Conservation (phyloP, 2,113 vertebrate species). For the Murina feae region DNA sequence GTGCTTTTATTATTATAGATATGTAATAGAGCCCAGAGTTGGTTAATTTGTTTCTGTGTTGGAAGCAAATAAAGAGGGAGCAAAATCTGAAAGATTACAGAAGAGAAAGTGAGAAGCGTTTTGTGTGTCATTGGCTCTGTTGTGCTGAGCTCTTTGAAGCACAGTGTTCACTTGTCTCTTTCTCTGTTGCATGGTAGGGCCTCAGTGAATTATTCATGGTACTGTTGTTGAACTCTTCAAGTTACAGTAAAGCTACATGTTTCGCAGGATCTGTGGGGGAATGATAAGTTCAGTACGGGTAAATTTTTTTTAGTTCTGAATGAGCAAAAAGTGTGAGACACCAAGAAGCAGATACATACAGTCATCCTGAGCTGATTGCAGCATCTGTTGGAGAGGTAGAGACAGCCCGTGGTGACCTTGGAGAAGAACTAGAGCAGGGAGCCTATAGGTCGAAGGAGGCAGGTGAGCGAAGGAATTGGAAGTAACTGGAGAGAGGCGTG, state of each 20-base stretch:
- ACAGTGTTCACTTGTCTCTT: neutral
- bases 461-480: neutral
- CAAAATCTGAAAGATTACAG: neutral
- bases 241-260: neutral
- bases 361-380: neutral
- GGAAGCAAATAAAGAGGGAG: neutral
- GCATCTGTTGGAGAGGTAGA: neutral
- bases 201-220: neutral
- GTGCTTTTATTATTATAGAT: too few relatives aligned
- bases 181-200: neutral
- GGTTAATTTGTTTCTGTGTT: neutral
- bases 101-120: neutral
- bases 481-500: neutral
- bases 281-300: neutral
- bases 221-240: neutral
- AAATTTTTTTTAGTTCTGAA: neutral
- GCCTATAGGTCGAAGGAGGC: neutral
- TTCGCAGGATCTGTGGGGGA: neutral
- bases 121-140: too few relatives aligned
- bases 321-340: neutral
- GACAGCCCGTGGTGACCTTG: neutral
- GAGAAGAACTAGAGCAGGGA: neutral
- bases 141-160: neutral
- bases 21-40: neutral
- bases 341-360: too few relatives aligned